Percentiles rank a stretch among this genome's conserved stretches.
These are phyloP conservation scores for Hanleya hanleyi DNA, from an alignment of 2,888 invertebrate genomes.

Conservation along the genomic window DNA sequence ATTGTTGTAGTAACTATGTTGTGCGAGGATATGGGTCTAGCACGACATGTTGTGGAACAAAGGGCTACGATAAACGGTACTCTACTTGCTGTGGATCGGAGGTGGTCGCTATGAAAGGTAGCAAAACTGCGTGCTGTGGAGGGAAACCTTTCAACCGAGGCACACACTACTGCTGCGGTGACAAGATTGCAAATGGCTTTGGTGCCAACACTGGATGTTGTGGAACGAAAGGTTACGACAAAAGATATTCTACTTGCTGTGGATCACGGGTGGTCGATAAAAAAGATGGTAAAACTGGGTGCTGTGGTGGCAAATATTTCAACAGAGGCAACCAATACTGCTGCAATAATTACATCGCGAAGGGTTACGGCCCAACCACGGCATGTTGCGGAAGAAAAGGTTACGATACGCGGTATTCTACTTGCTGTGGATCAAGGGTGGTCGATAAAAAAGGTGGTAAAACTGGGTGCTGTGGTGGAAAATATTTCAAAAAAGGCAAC, in stretches of 20 bases:
- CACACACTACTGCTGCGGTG: neutral
- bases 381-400: neutral
- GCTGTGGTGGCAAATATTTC: neutral
- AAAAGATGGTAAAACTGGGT: neutral
- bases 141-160: neutral
- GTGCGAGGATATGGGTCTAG: neutral
- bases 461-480: slow-evolving; percentile 1
- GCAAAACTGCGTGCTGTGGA: neutral
- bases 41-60: neutral
- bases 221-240: neutral
- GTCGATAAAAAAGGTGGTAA: neutral
- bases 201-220: neutral
- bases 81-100: neutral
- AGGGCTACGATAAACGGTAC: neutral
- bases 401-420: neutral
- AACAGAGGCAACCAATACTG: neutral
- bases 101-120: neutral
- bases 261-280: neutral
- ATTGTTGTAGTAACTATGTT: neutral
- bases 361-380: neutral
- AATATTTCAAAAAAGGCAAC: neutral
- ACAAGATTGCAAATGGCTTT: neutral
- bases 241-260: neutral
- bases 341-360: neutral
- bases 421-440: neutral